phyloP scores from a whole-genome alignment of 2,888 invertebrate genomes.

The Megalurothrips usitatus region DNA sequence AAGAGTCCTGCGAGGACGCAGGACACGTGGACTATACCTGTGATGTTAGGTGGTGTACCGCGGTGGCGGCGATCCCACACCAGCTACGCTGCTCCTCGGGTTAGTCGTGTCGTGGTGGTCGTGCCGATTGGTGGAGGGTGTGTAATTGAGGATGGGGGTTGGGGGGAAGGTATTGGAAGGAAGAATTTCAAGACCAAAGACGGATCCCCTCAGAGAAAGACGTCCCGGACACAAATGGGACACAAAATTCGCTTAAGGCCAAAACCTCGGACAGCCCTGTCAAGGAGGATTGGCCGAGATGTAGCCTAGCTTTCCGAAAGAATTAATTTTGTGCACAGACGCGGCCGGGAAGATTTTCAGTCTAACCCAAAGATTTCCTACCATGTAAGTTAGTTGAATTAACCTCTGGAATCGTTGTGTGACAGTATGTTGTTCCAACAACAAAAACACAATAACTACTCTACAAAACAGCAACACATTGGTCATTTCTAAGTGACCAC shows the following conservation, averaged over 20 bases:
- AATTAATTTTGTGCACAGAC: too few relatives aligned
- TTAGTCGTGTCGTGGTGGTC: constrained; percentile 19
- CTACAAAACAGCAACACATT: constrained; percentile 41
- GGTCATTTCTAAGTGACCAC: constrained; percentile 19
- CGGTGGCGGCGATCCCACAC: constrained; percentile 12
- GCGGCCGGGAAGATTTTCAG: too few relatives aligned
- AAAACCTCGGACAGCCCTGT: too few relatives aligned
- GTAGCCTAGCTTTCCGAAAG: too few relatives aligned
- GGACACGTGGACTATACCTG: constrained; percentile 20
- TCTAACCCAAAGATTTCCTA: too few relatives aligned
- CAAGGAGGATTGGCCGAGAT: too few relatives aligned
- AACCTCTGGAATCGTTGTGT: neutral
- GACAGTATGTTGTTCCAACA: neutral
- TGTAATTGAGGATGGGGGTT: neutral
- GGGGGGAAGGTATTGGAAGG: neutral
- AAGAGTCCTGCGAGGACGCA: neutral
- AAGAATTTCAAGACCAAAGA: neutral
- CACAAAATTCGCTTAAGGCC: too few relatives aligned
- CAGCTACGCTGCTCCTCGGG: constrained; percentile 8
- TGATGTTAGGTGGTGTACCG: constrained; percentile 13
- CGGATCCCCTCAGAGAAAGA: neutral
- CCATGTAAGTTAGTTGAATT: neutral
- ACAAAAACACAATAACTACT: neutral
- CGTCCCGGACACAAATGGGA: neutral
- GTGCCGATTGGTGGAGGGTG: constrained; percentile 11